Base-by-base conservation (phyloP, 1,140 invertebrate species). In the Dendroctonus valens region DNA sequence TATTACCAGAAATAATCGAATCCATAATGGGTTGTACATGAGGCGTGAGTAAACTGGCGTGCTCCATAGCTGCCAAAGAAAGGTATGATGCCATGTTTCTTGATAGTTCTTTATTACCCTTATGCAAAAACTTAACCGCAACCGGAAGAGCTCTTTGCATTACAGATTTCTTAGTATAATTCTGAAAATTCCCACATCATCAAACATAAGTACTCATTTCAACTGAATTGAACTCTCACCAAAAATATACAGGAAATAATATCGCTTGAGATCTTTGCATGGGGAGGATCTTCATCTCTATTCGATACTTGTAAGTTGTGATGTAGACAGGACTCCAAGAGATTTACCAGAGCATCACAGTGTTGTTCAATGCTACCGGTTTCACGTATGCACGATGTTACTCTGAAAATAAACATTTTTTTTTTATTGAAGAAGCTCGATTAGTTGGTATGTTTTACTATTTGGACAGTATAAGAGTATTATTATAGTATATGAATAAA, bases 231-330 rank as follows among this genome's bases (percentile, higher is more conserved):
- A 26, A 59, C 26, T 80, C 81, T 84, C 81, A 96, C 93, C 82
- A 95, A 81, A 81, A 97, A 96, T 77, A 97, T 89, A 81, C 93
- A 95, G 55, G 93, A 94, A 72, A 97, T 90, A 54, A 97, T 87
- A 83, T 97, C 95, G 51, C 91, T 92, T 6, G 93, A 93, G 74
- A 97, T 96, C 83, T 97, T 97, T 14, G 93, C 93, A 85, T 97
- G 94, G 6, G 94, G 93, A 8, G 94, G 92, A 81, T 96, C 93
- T 75, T 92, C 89, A 81, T 93, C 90, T 50, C 83, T 80, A 49
- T 82, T 79, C n/a, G 87, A 83, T 2, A 92, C 90, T 78, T 91
- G 89, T 63, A 97, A 83, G 78, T 93, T 92, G 81, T 96, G 91
- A 75, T 91, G 88, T 41, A 96, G 81, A 76, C 93, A 96, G 12